Evolutionary conservation across 2,113 vertebrate genomes (phyloP).

Genomic region (Pelodiscus sinensis): DNA sequence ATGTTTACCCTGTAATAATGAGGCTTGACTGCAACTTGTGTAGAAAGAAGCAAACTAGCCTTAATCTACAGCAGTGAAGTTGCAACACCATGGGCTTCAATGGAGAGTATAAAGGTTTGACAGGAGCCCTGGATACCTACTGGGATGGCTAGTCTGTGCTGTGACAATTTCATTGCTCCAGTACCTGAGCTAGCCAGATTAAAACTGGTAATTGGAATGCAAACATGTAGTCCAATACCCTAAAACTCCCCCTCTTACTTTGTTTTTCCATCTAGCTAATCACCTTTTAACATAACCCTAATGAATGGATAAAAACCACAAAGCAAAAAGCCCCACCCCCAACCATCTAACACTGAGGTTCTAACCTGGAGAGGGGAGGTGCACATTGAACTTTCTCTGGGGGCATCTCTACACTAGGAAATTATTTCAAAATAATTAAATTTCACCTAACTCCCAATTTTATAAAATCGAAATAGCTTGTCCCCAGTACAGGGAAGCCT

Average conservation of each 20-base stretch:
- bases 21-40: not conserved
- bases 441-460: no score
- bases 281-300: not conserved
- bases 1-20: not conserved
- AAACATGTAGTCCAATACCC: not conserved
- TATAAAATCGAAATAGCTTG: no score
- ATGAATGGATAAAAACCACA: not conserved
- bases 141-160: not conserved
- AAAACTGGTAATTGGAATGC: not conserved
- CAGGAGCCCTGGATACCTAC: not conserved
- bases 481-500: no score
- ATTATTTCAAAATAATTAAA: no score
- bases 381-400: not conserved
- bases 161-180: not conserved
- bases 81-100: not conserved
- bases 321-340: not conserved
- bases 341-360: not conserved
- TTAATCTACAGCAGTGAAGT: not conserved
- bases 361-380: not conserved
- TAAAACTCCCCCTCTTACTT: not conserved
- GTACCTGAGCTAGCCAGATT: not conserved
- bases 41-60: not conserved
- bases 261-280: not conserved
- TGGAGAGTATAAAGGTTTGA: not conserved
- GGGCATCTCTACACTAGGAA: no score